A percentile compares a stretch with the other conserved stretches of the same genome.
These are phyloP conservation scores for Coregonus sp. DNA, from an alignment of 2,797 vertebrate species.

Conservation along the genomic window DNA sequence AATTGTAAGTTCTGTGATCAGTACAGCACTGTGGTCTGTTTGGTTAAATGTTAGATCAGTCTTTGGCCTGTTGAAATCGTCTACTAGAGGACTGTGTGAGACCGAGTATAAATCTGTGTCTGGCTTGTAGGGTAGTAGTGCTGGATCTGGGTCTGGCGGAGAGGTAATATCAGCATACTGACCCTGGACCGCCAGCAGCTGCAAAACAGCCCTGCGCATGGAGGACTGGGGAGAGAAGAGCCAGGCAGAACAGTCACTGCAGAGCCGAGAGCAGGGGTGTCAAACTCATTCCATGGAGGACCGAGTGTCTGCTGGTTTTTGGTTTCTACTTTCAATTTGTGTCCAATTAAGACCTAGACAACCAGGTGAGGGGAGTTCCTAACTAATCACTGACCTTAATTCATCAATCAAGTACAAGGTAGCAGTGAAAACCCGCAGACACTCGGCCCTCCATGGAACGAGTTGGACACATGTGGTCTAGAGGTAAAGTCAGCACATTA, in stretches of 20 bases:
- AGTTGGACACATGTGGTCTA: background rate
- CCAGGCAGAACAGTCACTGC: constrained; percentile 21
- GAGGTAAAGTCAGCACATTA: background rate
- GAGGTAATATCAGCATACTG: constrained; percentile 45
- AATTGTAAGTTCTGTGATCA: background rate
- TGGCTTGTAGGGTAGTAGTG: background rate
- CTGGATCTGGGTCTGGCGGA: constrained; percentile 8
- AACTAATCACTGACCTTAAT: too few relatives aligned
- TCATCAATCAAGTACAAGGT: too few relatives aligned
- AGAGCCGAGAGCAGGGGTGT: background rate
- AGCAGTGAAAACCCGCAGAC: too few relatives aligned
- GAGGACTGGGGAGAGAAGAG: constrained; percentile 48
- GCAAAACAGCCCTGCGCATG: constrained; percentile 36
- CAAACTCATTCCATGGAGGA: too few relatives aligned
- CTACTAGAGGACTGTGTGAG: background rate
- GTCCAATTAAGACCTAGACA: too few relatives aligned
- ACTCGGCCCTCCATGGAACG: too few relatives aligned
- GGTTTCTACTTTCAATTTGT: too few relatives aligned
- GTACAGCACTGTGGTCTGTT: background rate
- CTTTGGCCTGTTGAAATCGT: background rate
- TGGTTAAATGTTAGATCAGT: constrained; percentile 1
- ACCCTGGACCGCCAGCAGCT: constrained; percentile 50
- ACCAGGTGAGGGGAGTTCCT: too few relatives aligned
- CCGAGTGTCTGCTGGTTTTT: too few relatives aligned
- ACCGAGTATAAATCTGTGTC: constrained; percentile 3